These are phyloP conservation scores for Amphimallon solstitiale DNA, from an alignment of 2,888 invertebrate species.

Conservation along the genomic window DNA sequence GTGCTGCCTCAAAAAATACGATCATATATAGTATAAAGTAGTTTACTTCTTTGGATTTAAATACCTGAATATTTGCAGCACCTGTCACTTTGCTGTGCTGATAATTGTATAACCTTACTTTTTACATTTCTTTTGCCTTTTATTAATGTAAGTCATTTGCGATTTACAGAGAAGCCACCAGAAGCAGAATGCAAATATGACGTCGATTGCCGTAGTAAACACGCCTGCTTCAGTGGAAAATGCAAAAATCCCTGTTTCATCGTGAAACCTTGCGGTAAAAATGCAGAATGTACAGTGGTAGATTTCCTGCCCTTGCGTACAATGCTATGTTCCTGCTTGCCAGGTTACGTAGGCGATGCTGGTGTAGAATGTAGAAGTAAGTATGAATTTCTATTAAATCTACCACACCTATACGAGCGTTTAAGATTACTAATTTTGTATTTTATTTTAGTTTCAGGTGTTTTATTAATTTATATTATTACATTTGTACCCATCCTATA, in stretches of 20 bases:
- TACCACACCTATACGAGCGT: background rate
- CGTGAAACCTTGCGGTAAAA: conserved; percentile 80
- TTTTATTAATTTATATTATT: conserved; percentile 21
- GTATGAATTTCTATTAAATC: conserved; percentile 42
- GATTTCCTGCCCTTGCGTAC: conserved; percentile 88
- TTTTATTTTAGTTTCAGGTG: conserved; percentile 31
- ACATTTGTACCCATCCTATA: conserved; percentile 23
- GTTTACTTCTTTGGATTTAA: too few relatives aligned
- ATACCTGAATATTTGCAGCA: too few relatives aligned
- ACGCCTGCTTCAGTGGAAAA: conserved; percentile 82
- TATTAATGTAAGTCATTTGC: background rate
- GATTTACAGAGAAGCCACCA: conserved; percentile 64
- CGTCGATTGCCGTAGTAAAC: conserved; percentile 84
- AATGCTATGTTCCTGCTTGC: conserved; percentile 87
- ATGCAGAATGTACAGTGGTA: conserved; percentile 85
- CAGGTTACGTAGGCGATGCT: conserved; percentile 86
- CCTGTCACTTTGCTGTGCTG: too few relatives aligned
- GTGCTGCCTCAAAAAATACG: too few relatives aligned
- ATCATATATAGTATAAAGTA: too few relatives aligned
- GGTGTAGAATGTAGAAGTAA: conserved; percentile 86
- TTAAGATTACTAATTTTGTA: background rate
- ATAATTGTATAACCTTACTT: too few relatives aligned
- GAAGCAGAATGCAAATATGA: conserved; percentile 78
- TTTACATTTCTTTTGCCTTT: background rate
- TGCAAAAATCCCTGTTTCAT: conserved; percentile 85